Evolutionary conservation across 2,888 invertebrate genomes (phyloP).

Genomic region (Cosmia pyralina): DNA sequence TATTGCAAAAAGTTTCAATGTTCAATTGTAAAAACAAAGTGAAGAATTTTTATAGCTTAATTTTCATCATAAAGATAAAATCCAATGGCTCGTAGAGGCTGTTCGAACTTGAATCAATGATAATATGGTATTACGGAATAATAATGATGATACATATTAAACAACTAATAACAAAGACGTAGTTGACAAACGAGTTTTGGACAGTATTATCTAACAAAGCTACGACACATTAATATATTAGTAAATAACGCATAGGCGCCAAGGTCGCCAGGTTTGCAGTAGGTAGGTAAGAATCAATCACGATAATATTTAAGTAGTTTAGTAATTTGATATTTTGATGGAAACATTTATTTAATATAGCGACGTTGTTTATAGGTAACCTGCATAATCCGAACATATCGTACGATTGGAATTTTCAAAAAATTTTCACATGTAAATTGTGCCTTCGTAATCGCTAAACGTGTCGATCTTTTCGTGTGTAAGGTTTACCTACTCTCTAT

Average conservation of each 20-base stretch:
- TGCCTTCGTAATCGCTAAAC: not conserved
- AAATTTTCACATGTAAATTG: not conserved
- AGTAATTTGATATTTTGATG: slow-evolving; percentile 32
- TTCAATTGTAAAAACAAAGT: slow-evolving; percentile 28
- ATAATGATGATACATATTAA: slow-evolving; percentile 22
- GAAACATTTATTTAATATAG: slow-evolving; percentile 2
- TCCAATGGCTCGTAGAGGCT: slow-evolving; percentile 4
- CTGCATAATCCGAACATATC: not conserved
- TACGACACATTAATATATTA: slow-evolving; percentile 30
- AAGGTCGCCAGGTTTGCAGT: slow-evolving; percentile 53
- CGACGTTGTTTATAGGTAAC: not conserved
- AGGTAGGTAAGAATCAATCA: slow-evolving; percentile 37
- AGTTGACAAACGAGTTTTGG: slow-evolving; percentile 43
- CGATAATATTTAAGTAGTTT: slow-evolving; percentile 37
- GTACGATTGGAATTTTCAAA: not conserved
- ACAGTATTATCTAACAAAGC: slow-evolving; percentile 36
- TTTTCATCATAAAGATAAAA: slow-evolving; percentile 16
- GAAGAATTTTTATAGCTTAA: slow-evolving; percentile 11
- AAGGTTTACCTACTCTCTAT: not conserved
- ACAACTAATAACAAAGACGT: slow-evolving; percentile 23
- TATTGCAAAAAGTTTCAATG: slow-evolving; percentile 50
- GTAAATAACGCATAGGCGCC: slow-evolving; percentile 52
- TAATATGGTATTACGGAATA: slow-evolving; percentile 14
- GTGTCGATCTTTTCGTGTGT: not conserved
- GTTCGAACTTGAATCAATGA: slow-evolving; percentile 23